Conservation (phyloP, 2,797 vertebrate genomes). For the Heterohyrax brucei region DNA sequence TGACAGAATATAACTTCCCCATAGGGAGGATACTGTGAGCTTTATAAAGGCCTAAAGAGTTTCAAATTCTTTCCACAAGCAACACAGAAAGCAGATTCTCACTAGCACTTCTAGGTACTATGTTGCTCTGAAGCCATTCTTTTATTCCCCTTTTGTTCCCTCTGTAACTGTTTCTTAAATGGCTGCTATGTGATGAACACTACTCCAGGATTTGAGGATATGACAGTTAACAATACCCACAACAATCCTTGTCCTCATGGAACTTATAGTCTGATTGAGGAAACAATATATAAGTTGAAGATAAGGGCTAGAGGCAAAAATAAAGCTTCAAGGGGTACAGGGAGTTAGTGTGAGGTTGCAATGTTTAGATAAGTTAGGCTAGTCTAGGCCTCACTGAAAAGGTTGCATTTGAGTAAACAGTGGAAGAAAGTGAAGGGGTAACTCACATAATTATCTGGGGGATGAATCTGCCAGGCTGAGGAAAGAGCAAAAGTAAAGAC, state of each 20-base stretch:
- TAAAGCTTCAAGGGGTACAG: not conserved
- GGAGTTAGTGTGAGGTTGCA: not conserved
- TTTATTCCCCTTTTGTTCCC: not conserved
- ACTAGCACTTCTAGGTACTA: not conserved
- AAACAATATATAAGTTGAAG: not conserved
- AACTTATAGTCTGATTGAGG: not conserved
- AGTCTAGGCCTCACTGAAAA: not conserved
- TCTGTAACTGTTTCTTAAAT: not conserved
- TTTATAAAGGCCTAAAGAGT: not conserved
- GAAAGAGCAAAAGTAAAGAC: not conserved
- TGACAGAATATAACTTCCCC: too few species aligned
- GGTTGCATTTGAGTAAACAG: not conserved
- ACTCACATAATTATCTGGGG: not conserved
- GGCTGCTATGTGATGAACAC: not conserved
- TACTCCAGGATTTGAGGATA: constrained; percentile 20
- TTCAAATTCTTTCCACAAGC: constrained; percentile 35
- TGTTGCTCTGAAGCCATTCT: not conserved
- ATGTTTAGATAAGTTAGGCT: not conserved
- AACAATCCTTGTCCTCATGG: not conserved
- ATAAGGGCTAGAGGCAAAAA: not conserved
- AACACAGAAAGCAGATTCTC: constrained; percentile 2
- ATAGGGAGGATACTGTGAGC: not conserved
- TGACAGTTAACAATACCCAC: not conserved
- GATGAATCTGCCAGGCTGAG: not conserved
- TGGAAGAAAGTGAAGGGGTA: not conserved